These are phyloP conservation scores for Rhineura floridana DNA, from an alignment of 2,113 vertebrate genomes.

Conservation along the genomic window DNA sequence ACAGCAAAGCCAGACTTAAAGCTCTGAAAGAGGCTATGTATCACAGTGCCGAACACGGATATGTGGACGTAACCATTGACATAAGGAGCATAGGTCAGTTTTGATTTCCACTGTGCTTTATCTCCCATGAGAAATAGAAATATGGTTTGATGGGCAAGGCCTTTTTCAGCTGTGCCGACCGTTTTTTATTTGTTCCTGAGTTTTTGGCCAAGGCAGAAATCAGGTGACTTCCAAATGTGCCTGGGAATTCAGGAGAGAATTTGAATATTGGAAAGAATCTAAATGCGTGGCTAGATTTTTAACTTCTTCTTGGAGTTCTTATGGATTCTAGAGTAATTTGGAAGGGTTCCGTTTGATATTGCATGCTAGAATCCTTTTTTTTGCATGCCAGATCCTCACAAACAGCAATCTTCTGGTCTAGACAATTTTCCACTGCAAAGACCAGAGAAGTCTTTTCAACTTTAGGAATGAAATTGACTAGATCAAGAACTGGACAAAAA, in stretches of 20 bases:
- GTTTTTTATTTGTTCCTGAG: rapidly evolving
- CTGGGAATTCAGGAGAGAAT: not conserved
- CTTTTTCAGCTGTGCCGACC: not conserved
- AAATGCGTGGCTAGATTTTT: not conserved
- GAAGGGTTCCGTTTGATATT: not conserved
- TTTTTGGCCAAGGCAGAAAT: constrained; percentile 7
- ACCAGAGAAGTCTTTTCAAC: not conserved
- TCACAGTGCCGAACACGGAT: constrained; percentile 94
- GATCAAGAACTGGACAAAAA: not conserved
- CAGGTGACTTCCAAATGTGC: not conserved
- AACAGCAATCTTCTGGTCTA: not conserved
- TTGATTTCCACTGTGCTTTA: not conserved
- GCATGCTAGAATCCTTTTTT: not conserved
- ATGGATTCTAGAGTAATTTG: not conserved
- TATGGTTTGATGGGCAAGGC: rapidly evolving
- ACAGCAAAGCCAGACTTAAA: constrained; percentile 93
- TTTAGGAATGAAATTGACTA: not conserved
- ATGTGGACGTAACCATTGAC: constrained; percentile 96
- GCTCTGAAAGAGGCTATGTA: constrained; percentile 97
- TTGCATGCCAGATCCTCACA: not conserved
- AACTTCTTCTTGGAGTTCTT: not conserved
- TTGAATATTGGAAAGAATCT: not conserved
- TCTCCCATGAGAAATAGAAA: rapidly evolving
- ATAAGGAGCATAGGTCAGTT: constrained; percentile 92
- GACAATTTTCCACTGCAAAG: not conserved